phyloP scores from a whole-genome alignment of 2,797 vertebrate species.

The Gobionotothen gibberifrons region DNA sequence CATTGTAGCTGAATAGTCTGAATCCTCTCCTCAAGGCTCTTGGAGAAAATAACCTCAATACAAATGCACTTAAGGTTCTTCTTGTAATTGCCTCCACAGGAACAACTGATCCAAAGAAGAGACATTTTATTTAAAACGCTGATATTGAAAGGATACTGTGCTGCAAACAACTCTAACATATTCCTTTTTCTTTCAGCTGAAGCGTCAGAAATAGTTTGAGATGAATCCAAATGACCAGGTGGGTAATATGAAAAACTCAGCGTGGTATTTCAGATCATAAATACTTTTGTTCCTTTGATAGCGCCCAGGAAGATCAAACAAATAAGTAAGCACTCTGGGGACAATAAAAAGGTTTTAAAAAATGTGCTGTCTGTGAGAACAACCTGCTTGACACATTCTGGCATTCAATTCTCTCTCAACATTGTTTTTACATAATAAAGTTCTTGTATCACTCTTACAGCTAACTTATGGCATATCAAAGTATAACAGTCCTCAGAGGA shows the following conservation, averaged over 20 bases:
- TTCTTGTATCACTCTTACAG: constrained; percentile 34
- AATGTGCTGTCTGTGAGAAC: constrained; percentile 19
- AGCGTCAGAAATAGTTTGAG: constrained; percentile 33
- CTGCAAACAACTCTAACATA: constrained; percentile 33
- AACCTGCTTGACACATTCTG: constrained; percentile 2
- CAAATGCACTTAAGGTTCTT: constrained; percentile 5
- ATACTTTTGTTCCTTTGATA: constrained; percentile 52
- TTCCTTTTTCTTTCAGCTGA: constrained; percentile 16
- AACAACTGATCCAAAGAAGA: constrained; percentile 18
- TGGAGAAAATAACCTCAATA: constrained; percentile 30
- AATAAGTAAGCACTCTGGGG: constrained; percentile 35
- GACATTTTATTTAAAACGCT: constrained; percentile 35
- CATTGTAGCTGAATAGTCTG: constrained; percentile 25
- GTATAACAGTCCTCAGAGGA: constrained; percentile 51
- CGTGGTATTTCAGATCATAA: constrained; percentile 44
- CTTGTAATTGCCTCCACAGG: constrained; percentile 17
- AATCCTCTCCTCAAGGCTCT: constrained; percentile 32
- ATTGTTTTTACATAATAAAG: constrained; percentile 46
- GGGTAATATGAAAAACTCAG: constrained; percentile 36
- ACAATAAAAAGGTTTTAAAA: constrained; percentile 50
- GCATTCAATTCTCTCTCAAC: constrained; percentile 34
- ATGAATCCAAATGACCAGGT: constrained; percentile 49
- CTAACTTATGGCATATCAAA: constrained; percentile 58
- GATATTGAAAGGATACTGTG: constrained; percentile 14
- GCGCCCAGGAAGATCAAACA: constrained; percentile 52